Percentiles rank a stretch among this genome's conserved stretches.
phyloP scores from a whole-genome alignment of 2,888 invertebrate species.

The Drosophila phalerata region DNA sequence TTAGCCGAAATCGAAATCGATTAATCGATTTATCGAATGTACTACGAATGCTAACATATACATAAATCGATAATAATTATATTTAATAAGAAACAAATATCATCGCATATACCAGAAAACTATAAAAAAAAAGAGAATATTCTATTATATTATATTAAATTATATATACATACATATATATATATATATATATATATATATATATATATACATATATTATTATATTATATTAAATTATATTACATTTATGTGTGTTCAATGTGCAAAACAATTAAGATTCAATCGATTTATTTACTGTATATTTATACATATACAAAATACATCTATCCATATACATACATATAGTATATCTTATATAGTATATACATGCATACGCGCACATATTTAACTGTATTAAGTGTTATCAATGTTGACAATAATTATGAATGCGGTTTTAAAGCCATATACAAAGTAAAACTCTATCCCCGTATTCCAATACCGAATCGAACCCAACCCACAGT shows the following conservation, averaged over 20 bases:
- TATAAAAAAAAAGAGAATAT: constrained; percentile 14
- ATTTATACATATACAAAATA: constrained; percentile 49
- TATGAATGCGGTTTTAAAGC: constrained; percentile 58
- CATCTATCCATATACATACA: constrained; percentile 40
- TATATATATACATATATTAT: not conserved
- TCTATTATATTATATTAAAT: constrained; percentile 26
- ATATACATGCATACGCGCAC: constrained; percentile 25
- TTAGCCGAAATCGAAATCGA: constrained; percentile 27
- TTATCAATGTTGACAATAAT: constrained; percentile 76
- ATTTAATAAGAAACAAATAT: constrained; percentile 26
- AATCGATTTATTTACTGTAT: constrained; percentile 58
- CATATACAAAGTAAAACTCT: constrained; percentile 18
- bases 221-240: constrained; percentile 10
- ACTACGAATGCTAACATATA: constrained; percentile 25
- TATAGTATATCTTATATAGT: constrained; percentile 37
- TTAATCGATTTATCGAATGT: constrained; percentile 17
- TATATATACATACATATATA: constrained; percentile 16
- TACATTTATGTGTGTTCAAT: constrained; percentile 56
- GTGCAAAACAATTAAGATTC: constrained; percentile 43
- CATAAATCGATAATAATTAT: constrained; percentile 31
- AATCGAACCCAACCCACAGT: constrained; percentile 40
- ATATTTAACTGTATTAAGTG: constrained; percentile 62
- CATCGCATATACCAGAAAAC: constrained; percentile 31
- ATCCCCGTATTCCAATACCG: not conserved
- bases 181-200: constrained; percentile 17